phyloP scores from a whole-genome alignment of 2,113 vertebrate species.

The Phyllostomus discolor region DNA sequence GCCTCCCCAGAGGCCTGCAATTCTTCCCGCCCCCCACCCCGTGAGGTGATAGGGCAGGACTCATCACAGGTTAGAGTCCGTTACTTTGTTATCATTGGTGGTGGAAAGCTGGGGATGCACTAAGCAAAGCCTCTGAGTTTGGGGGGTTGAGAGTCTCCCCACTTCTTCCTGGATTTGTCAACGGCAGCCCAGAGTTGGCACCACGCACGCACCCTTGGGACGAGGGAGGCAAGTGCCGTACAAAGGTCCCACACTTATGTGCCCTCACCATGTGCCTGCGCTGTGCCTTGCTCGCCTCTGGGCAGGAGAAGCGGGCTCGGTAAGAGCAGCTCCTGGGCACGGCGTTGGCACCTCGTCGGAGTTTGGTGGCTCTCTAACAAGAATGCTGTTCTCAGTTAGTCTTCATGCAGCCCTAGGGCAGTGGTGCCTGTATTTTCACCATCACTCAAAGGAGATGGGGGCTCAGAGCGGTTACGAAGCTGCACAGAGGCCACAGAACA shows the following conservation, averaged over 20 bases:
- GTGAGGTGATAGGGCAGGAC: fast-evolving
- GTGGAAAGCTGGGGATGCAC: neutral
- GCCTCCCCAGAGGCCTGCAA: neutral
- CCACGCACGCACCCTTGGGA: too few relatives aligned
- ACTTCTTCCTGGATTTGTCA: neutral
- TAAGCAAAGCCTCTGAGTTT: neutral
- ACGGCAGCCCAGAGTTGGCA: neutral
- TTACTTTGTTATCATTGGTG: fast-evolving
- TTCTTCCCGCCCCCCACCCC: neutral
- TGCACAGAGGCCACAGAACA: neutral
- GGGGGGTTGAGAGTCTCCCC: fast-evolving
- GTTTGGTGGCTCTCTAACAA: fast-evolving
- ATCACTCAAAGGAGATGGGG: neutral
- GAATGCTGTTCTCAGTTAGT: fast-evolving
- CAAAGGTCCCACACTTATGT: fast-evolving
- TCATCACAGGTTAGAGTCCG: neutral
- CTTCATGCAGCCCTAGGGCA: neutral
- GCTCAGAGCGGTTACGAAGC: neutral
- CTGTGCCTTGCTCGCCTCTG: neutral
- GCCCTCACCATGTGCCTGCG: neutral
- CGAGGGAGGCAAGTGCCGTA: neutral
- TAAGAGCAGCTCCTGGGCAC: neutral
- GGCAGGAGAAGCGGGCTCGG: neutral
- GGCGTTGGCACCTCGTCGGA: fast-evolving
- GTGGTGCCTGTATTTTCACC: neutral